phyloP scores from a whole-genome alignment of 2,888 invertebrate genomes.

The Lasioglossum pauxillum region DNA sequence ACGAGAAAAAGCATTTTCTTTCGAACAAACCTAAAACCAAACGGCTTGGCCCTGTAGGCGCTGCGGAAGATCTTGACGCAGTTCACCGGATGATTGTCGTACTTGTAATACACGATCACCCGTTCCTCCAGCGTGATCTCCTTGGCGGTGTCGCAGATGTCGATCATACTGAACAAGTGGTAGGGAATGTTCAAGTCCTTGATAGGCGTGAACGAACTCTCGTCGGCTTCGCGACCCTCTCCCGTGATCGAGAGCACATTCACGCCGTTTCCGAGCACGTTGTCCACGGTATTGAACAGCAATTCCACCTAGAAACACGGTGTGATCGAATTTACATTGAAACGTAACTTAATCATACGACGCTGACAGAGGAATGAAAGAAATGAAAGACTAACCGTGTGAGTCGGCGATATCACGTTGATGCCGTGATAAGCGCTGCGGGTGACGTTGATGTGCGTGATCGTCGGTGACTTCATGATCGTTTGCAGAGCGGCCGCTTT shows the following conservation, averaged over 20 bases:
- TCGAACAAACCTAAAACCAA: slow-evolving; percentile 89
- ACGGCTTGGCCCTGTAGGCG: slow-evolving; percentile 92
- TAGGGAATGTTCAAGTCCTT: slow-evolving; percentile 94
- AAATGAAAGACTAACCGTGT: slow-evolving; percentile 85
- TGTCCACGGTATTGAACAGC: slow-evolving; percentile 90
- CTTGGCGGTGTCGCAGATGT: slow-evolving; percentile 98
- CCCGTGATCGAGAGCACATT: slow-evolving; percentile 96
- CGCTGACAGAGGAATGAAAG: neutral
- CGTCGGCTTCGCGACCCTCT: slow-evolving; percentile 94
- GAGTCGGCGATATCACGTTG: slow-evolving; percentile 94
- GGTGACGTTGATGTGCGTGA: slow-evolving; percentile 92
- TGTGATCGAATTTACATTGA: neutral
- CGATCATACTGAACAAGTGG: slow-evolving; percentile 96
- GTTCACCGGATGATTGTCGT: slow-evolving; percentile 97
- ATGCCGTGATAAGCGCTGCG: slow-evolving; percentile 96
- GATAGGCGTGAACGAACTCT: slow-evolving; percentile 95
- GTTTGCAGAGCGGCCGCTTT: slow-evolving; percentile 96
- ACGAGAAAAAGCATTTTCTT: neutral
- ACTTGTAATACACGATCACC: slow-evolving; percentile 97
- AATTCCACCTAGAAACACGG: slow-evolving; percentile 86
- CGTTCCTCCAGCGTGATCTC: slow-evolving; percentile 95
- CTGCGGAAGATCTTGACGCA: slow-evolving; percentile 98
- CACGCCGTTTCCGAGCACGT: slow-evolving; percentile 95
- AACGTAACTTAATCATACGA: too few relatives aligned
- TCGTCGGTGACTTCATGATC: slow-evolving; percentile 93